Percentiles rank a stretch among this genome's conserved stretches.
These are phyloP conservation scores for Heloderma charlesbogerti DNA, from an alignment of 2,113 vertebrate genomes.

Conservation along the genomic window DNA sequence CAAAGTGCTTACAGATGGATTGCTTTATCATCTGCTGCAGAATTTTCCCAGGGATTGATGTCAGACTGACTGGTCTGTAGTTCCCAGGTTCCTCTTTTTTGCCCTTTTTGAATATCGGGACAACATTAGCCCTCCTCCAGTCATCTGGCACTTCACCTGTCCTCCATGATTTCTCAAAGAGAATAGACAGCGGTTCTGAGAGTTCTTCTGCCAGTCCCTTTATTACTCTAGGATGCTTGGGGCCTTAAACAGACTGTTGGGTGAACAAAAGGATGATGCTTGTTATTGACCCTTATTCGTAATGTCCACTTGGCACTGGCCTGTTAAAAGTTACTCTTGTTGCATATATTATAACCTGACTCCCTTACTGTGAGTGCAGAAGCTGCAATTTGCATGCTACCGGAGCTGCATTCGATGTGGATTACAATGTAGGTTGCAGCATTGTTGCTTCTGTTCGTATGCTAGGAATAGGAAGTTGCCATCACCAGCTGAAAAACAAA, in stretches of 20 bases:
- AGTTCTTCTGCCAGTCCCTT: no score
- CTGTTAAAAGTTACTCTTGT: conserved; percentile 8
- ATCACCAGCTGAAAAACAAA: neutral
- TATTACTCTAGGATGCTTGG: no score
- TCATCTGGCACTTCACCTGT: no score
- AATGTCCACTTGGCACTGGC: conserved; percentile 2
- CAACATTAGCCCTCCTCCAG: no score
- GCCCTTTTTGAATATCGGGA: no score
- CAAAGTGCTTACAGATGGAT: no score
- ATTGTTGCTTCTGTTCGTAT: neutral
- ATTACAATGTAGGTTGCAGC: neutral
- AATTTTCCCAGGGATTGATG: no score
- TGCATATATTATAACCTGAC: neutral
- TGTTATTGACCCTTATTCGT: neutral
- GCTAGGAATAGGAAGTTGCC: neutral
- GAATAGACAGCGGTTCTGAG: no score
- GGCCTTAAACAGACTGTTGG: neutral
- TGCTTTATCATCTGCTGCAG: no score
- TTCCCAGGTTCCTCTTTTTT: no score
- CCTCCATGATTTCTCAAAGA: no score
- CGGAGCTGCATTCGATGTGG: neutral
- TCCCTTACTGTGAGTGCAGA: neutral
- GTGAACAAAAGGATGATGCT: neutral
- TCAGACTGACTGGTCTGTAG: no score
- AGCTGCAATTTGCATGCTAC: neutral